Evolutionary conservation across 1,140 invertebrate species (phyloP).

Genomic region (Polyergus mexicanus): DNA sequence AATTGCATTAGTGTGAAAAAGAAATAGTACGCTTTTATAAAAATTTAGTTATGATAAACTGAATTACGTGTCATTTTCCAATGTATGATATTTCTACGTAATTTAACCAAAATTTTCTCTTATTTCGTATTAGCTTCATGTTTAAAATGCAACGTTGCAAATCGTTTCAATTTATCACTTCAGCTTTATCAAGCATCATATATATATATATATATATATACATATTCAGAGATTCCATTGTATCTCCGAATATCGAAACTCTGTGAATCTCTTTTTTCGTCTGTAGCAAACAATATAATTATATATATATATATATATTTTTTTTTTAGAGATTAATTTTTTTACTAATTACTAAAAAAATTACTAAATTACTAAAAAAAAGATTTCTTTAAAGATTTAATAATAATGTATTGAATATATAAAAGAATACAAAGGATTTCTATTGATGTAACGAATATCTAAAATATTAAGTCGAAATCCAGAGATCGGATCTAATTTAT

Average conservation of each 20-base stretch:
- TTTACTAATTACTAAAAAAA: too few relatives aligned
- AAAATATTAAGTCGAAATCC: background rate
- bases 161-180: background rate
- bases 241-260: constrained; percentile 4
- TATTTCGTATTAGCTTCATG: constrained; percentile 15
- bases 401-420: background rate
- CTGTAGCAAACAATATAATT: background rate
- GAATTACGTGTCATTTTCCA: background rate
- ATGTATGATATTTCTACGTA: background rate
- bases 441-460: background rate
- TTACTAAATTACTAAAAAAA: too few relatives aligned
- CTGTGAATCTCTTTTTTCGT: background rate
- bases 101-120: constrained; percentile 6
- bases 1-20: background rate
- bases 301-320: too few relatives aligned
- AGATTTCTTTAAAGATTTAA: background rate
- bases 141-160: background rate
- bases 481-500: background rate
- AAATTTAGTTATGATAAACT: too few relatives aligned
- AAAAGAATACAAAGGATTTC: background rate
- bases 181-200: background rate
- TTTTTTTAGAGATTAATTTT: too few relatives aligned
- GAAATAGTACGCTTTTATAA: too few relatives aligned
- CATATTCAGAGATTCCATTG: background rate
- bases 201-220: too few relatives aligned